Evolutionary conservation across 2,888 invertebrate species (phyloP).

Genomic region (Falcaria lacertinaria): DNA sequence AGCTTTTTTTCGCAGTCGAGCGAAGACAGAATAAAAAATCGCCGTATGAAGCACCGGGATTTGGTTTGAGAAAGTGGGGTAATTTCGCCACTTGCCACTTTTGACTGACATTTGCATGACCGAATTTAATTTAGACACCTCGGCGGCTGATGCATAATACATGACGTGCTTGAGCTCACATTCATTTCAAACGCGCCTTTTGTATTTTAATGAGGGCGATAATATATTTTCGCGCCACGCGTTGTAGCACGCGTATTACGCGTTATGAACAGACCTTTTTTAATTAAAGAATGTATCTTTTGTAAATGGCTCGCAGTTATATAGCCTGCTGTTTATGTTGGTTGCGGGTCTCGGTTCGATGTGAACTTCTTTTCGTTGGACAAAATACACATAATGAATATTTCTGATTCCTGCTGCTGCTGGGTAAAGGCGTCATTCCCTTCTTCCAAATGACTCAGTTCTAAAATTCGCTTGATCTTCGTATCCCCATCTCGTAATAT

Average conservation of each 20-base stretch:
- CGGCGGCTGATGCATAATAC: constrained; percentile 58
- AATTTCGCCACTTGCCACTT: constrained; percentile 36
- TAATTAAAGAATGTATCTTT: constrained; percentile 3
- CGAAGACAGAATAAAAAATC: constrained; percentile 33
- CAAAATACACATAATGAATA: too few species aligned
- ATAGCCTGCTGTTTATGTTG: neutral
- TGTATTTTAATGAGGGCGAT: constrained; percentile 53
- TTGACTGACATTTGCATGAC: constrained; percentile 56
- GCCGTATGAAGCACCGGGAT: constrained; percentile 25
- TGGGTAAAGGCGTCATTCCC: too few species aligned
- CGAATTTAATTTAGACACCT: constrained; percentile 67
- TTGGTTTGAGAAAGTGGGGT: constrained; percentile 21
- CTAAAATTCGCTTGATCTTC: too few species aligned
- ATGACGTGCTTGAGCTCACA: constrained; percentile 44
- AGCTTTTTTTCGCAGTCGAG: too few species aligned
- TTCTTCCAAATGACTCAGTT: too few species aligned
- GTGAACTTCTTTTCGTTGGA: too few species aligned
- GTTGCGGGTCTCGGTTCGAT: too few species aligned
- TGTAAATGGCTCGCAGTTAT: neutral
- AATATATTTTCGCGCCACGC: constrained; percentile 29
- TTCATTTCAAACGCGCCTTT: constrained; percentile 43
- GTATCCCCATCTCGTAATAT: too few species aligned
- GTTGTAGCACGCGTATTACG: constrained; percentile 5
- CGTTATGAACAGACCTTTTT: constrained; percentile 1
- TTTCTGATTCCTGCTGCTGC: too few species aligned